Evolutionary conservation across 2,797 vertebrate genomes (phyloP).

Genomic region (Mus spretus): DNA sequence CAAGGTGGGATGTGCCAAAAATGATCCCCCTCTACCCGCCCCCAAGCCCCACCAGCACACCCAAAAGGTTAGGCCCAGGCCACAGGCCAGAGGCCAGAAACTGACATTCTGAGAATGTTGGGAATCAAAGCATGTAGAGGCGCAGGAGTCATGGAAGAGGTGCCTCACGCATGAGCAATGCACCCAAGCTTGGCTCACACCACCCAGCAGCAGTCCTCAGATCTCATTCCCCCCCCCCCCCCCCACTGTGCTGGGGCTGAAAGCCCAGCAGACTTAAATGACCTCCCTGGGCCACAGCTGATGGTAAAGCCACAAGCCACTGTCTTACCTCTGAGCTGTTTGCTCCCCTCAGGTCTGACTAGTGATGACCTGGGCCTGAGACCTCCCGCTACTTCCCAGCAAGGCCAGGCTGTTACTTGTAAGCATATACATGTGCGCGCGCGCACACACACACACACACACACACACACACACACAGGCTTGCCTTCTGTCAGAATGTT

Average conservation of each 20-base stretch:
- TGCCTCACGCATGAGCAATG: rapidly evolving
- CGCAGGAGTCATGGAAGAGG: neutral
- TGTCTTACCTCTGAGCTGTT: neutral
- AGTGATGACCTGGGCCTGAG: neutral
- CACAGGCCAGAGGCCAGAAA: neutral
- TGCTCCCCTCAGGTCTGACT: neutral
- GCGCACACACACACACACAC: too few species aligned
- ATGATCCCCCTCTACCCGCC: neutral
- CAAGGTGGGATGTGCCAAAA: rapidly evolving
- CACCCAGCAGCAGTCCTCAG: too few species aligned
- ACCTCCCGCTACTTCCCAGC: too few species aligned
- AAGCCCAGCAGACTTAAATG: neutral
- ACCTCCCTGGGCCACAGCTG: neutral
- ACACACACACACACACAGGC: neutral
- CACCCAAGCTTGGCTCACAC: too few species aligned
- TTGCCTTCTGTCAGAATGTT: neutral
- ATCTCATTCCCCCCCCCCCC: neutral
- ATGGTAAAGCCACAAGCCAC: neutral
- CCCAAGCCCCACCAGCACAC: neutral
- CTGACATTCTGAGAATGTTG: rapidly evolving
- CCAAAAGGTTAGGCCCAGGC: rapidly evolving
- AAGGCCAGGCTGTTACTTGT: neutral
- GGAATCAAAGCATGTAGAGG: rapidly evolving
- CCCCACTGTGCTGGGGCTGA: neutral
- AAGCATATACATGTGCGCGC: neutral